phyloP scores from a whole-genome alignment of 1,140 invertebrate genomes.

The Orussus abietinus region DNA sequence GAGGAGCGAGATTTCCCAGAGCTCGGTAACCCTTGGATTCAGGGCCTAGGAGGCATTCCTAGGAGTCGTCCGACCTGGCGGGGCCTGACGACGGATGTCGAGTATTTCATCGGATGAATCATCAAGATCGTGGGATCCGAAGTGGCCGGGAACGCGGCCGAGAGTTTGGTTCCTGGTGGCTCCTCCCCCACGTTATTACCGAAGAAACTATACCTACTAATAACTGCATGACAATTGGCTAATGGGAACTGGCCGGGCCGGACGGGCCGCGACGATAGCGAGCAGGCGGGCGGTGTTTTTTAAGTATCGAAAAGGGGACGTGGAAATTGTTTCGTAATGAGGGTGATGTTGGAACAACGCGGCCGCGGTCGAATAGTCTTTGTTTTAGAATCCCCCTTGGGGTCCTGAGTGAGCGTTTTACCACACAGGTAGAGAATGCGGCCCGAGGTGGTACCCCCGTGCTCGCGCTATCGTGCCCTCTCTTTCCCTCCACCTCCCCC shows the following conservation, averaged over 20 bases:
- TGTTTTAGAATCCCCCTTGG: conserved; percentile 44
- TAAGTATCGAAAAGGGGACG: conserved; percentile 17
- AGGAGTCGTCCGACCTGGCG: too few relatives aligned
- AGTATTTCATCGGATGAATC: not conserved
- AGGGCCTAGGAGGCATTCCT: too few relatives aligned
- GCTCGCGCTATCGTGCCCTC: conserved; percentile 7
- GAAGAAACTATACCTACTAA: conserved; percentile 29
- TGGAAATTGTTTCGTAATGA: conserved; percentile 46
- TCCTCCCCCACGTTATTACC: conserved; percentile 19
- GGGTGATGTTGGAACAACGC: conserved; percentile 39
- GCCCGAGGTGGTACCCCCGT: conserved; percentile 35
- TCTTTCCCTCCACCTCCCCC: conserved; percentile 3
- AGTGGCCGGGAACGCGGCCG: not conserved
- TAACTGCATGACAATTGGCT: conserved; percentile 32
- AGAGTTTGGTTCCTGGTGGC: not conserved
- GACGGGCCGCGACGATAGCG: not conserved
- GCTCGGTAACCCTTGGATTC: too few relatives aligned
- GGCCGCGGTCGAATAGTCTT: conserved; percentile 38
- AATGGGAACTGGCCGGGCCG: conserved; percentile 18
- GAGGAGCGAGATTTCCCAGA: too few relatives aligned
- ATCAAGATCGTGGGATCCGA: not conserved
- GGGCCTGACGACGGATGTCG: too few relatives aligned
- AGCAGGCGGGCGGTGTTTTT: conserved; percentile 10
- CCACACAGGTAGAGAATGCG: conserved; percentile 49
- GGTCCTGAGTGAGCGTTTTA: conserved; percentile 40